Percentiles rank a stretch among this genome's conserved stretches.
phyloP scores from a whole-genome alignment of 2,113 vertebrate species.

The Capreolus pygargus region DNA sequence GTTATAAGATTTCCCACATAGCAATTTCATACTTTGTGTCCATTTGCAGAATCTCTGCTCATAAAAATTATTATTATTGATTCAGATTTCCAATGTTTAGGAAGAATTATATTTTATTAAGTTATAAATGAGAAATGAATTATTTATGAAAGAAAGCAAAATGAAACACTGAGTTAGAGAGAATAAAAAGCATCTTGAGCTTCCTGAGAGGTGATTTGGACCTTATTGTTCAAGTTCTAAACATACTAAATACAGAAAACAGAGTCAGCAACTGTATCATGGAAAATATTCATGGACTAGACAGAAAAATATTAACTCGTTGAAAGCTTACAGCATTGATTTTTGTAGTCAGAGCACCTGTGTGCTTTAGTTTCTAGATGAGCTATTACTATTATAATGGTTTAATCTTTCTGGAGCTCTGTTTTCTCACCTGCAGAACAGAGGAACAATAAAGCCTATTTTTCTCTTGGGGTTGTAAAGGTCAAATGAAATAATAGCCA shows the following conservation, averaged over 20 bases:
- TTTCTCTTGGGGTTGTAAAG: neutral
- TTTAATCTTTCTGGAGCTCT: neutral
- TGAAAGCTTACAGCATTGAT: neutral
- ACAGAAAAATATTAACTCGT: neutral
- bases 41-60: neutral
- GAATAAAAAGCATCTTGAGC: neutral
- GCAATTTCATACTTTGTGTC: neutral
- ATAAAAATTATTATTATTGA: neutral
- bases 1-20: slow-evolving; percentile 31
- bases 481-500: neutral
- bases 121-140: slow-evolving; percentile 50
- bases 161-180: neutral
- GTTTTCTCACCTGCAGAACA: neutral
- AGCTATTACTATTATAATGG: neutral
- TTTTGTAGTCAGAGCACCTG: neutral
- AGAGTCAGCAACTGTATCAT: neutral
- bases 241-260: neutral
- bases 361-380: neutral
- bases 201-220: slow-evolving; percentile 12
- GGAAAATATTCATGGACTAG: neutral
- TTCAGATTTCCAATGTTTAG: neutral
- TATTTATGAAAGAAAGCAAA: slow-evolving; percentile 30
- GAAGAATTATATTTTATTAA: slow-evolving; percentile 25
- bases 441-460: neutral
- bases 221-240: neutral